Evolutionary conservation across 2,113 vertebrate genomes (phyloP), one percentile per base, ranked within the genome.

Genomic region (Camelus bactrianus): DNA sequence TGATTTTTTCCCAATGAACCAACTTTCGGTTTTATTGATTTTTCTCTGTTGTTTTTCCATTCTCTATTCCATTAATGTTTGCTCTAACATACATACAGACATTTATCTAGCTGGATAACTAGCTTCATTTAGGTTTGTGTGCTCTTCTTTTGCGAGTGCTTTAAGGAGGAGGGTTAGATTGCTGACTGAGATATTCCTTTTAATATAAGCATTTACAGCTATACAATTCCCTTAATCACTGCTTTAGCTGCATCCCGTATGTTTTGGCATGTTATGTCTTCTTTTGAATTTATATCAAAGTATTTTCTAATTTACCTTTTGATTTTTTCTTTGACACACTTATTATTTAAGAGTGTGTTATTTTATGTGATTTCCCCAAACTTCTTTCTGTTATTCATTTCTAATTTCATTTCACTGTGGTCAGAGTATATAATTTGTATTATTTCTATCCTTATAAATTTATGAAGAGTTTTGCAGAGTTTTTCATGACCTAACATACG

Each of bases 191-290:
- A 20, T 3, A 3, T 16, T 52, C 56, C 46, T 35, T 67, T 26
- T 16, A 17, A 35, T 1, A 4, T 1, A 16, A 32, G 46, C 30
- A 11, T 11, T 15, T 48, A 10, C 0, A 15, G 62, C 30, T 26
- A 7, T 2, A 1, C 9, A 7, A 32, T 30, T 32, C 50, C 75
- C 75, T 54, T 24, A 32, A 1, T 35, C 75, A 14, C 19, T 5
- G 50, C 75, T 77, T 54, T 3, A n/a, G 32, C 1, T 12, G 48
- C 28, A 7, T 20, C 30, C 28, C 28, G 2, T 20, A 20, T 22
- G 32, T 35, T 54, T 22, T 8, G 50, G 3, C 35, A 5, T 15
- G 32, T 14, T 2, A 17, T 22, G 50, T 15, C 50, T 54, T 77
- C 75, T 77, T 54, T 32, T 0, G 1, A 30, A 14, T 77, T 54